Evolutionary conservation across 2,888 invertebrate species (phyloP), one percentile per base, ranked within the genome.

Genomic region (Tupiocoris notatus): DNA sequence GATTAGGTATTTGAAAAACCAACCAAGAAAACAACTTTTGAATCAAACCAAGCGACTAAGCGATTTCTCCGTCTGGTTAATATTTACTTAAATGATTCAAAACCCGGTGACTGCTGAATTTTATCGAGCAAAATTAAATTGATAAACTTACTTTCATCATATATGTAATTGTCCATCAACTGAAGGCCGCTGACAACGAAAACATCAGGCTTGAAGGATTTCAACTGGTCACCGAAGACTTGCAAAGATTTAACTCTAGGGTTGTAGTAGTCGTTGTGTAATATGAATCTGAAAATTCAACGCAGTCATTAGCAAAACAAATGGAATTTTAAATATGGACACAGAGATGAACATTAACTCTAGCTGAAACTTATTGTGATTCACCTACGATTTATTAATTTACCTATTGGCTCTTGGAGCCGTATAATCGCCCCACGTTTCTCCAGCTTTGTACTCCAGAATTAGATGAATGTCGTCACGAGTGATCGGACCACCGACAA

Each of bases 91-190:
- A 65, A 66, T 7, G 17, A 61, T 16, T 63, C 18, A 6, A 54
- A 54, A 54, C 54, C 9, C 12, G 9, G 54, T 54, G 16, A 54
- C 54, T 7, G 7, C 7, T 12, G 16, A 54, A 9, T 54, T 12
- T 54, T 9, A 7, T 7, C 54, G 16, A 7, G 16, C 54, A 54
- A 54, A 54, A 54, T 54, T 7, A 9, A 54, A 7, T 54, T 54
- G 54, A n/a, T n/a, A n/a, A n/a, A 23, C 54, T 83, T 84, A 87
- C 89, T 89, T 83, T 86, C 84, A 80, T 86, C 84, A 81, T 90
- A 91, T 1, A 91, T 91, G 83, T 89, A 93, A 83, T 91, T 93
- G 82, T 94, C 94, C 93, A 94, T 92, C 92, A 94, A 92, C 83
- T 94, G 94, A 65, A 94, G 85, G 7, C 94, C 94, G 81, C 93